Evolutionary conservation across 2,797 vertebrate species (phyloP).

Genomic region (Manis pentadactyla): DNA sequence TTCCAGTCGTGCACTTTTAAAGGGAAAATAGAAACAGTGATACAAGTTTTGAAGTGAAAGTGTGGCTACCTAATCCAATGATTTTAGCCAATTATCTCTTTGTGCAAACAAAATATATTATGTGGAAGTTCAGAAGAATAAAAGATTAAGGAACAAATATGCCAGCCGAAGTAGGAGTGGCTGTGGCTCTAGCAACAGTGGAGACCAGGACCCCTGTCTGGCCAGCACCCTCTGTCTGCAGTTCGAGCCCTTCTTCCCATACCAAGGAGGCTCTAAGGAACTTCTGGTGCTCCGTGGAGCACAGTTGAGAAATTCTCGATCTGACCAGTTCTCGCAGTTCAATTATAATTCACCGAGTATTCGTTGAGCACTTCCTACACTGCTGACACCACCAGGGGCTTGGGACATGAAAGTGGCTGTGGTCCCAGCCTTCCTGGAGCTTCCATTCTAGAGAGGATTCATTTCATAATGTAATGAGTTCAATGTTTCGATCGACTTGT

Average conservation of each 20-base stretch:
- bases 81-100: background rate
- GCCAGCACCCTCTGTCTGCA: background rate
- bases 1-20: background rate
- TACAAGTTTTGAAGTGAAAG: background rate
- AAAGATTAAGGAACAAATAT: background rate
- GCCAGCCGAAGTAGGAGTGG: accelerated
- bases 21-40: background rate
- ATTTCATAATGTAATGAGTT: background rate
- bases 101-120: background rate
- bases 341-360: background rate
- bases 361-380: background rate
- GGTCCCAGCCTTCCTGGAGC: background rate
- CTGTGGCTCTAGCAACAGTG: background rate
- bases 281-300: background rate
- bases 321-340: background rate
- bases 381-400: background rate
- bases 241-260: background rate
- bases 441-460: background rate
- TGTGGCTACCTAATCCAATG: background rate
- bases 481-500: background rate
- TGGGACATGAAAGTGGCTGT: background rate
- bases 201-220: background rate
- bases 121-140: background rate
- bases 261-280: background rate
- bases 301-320: background rate